Percentiles rank a stretch among this genome's conserved stretches.
phyloP scores from a whole-genome alignment of 1,140 invertebrate genomes.

The Mesaphorura yosii region DNA sequence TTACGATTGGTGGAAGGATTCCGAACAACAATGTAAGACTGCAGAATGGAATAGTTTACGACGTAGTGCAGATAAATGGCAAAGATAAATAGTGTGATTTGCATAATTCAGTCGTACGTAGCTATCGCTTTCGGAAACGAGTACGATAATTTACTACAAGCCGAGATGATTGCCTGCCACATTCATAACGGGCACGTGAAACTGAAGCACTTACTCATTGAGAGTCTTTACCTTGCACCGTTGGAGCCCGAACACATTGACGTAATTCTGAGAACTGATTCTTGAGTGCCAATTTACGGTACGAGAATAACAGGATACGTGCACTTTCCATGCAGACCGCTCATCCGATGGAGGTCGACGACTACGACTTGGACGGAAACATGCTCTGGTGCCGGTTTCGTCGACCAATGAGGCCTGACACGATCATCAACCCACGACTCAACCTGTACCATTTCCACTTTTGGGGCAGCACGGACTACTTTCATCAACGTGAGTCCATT shows the following conservation, averaged over 20 bases:
- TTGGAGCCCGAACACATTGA: slow-evolving; percentile 22
- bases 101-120: slow-evolving; percentile 25
- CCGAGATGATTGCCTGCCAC: slow-evolving; percentile 26
- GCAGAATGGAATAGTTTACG: background rate
- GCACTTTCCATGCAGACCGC: no score
- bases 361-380: slow-evolving; percentile 25
- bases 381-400: slow-evolving; percentile 29
- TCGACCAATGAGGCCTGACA: slow-evolving; percentile 7
- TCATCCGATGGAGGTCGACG: slow-evolving; percentile 21
- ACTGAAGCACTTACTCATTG: slow-evolving; percentile 25
- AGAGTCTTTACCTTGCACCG: slow-evolving; percentile 11
- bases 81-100: background rate
- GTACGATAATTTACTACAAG: slow-evolving; percentile 17
- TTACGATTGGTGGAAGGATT: slow-evolving; percentile 26
- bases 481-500: slow-evolving; percentile 9
- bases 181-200: slow-evolving; percentile 21
- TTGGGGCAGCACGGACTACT: slow-evolving; percentile 17
- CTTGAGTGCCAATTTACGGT: background rate
- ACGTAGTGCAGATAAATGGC: background rate
- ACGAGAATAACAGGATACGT: no score
- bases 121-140: slow-evolving; percentile 28
- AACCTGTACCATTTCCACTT: slow-evolving; percentile 26
- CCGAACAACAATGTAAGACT: slow-evolving; percentile 20
- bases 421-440: slow-evolving; percentile 10
- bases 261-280: slow-evolving; percentile 10